Conservation (phyloP, 2,888 invertebrate species). For the Mylabris sibirica region DNA sequence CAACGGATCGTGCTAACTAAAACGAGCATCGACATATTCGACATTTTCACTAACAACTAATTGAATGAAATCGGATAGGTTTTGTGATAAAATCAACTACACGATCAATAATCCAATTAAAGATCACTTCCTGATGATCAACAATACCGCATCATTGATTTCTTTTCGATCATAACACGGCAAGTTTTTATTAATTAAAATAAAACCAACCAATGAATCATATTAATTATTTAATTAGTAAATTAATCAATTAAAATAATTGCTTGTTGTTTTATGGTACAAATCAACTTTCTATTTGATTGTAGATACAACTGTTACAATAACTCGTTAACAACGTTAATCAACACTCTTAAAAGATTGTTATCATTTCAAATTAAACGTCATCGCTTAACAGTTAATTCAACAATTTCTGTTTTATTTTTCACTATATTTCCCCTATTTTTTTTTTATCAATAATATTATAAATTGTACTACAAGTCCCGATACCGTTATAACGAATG, state of each 20-base stretch:
- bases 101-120: constrained; percentile 9
- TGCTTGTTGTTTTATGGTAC: background rate
- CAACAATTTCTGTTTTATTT: background rate
- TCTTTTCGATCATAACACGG: too few relatives aligned
- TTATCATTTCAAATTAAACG: background rate
- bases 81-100: background rate
- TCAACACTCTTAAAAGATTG: background rate
- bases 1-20: background rate
- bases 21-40: background rate
- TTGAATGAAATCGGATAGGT: constrained; percentile 2
- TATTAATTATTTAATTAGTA: background rate
- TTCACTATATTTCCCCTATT: background rate
- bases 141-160: too few relatives aligned
- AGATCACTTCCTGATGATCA: background rate
- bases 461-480: background rate
- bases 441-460: background rate
- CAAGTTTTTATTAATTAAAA: too few relatives aligned
- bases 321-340: background rate
- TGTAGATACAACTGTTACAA: background rate
- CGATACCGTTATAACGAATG: background rate
- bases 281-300: background rate
- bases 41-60: background rate
- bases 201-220: too few relatives aligned
- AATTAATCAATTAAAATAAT: background rate
- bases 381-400: background rate